Percentiles rank a stretch among this genome's conserved stretches.
These are phyloP conservation scores for Corythornis madagascariensis DNA, from an alignment of 2,113 vertebrate species.

Conservation along the genomic window DNA sequence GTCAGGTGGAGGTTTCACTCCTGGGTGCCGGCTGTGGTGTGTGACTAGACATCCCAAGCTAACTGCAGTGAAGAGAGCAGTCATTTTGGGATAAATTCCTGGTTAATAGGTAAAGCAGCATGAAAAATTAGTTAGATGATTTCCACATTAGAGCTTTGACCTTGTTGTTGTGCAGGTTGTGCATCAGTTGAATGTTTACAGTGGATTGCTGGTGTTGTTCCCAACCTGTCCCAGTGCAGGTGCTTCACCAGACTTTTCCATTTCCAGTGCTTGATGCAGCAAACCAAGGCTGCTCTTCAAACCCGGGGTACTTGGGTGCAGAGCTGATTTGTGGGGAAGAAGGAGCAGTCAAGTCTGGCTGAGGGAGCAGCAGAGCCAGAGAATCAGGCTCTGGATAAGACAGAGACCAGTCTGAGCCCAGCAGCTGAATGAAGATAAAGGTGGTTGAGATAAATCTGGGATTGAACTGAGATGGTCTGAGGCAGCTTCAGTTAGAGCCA, in stretches of 20 bases:
- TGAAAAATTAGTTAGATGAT: not conserved
- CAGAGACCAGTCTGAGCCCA: not conserved
- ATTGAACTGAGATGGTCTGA: not conserved
- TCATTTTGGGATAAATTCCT: not conserved
- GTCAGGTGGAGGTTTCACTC: not conserved
- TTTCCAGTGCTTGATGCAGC: not conserved
- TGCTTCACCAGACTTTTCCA: not conserved
- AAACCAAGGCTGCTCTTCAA: not conserved
- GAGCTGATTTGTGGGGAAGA: not conserved
- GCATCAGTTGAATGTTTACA: not conserved
- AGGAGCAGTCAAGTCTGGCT: not conserved
- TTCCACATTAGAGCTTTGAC: not conserved
- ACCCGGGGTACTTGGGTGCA: not conserved
- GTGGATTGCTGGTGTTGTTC: not conserved
- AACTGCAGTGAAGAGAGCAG: not conserved
- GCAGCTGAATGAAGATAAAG: accelerated
- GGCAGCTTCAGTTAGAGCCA: not conserved
- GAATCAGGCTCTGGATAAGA: not conserved
- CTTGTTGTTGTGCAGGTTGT: not conserved
- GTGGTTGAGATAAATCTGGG: not conserved
- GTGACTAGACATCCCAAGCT: not conserved
- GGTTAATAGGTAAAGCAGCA: not conserved
- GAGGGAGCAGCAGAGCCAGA: not conserved
- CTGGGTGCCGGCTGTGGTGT: not conserved
- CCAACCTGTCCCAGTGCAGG: not conserved